Percentiles rank a stretch among this genome's conserved stretches.
phyloP scores from a whole-genome alignment of 2,888 invertebrate genomes.

The Anaspis maculata region DNA sequence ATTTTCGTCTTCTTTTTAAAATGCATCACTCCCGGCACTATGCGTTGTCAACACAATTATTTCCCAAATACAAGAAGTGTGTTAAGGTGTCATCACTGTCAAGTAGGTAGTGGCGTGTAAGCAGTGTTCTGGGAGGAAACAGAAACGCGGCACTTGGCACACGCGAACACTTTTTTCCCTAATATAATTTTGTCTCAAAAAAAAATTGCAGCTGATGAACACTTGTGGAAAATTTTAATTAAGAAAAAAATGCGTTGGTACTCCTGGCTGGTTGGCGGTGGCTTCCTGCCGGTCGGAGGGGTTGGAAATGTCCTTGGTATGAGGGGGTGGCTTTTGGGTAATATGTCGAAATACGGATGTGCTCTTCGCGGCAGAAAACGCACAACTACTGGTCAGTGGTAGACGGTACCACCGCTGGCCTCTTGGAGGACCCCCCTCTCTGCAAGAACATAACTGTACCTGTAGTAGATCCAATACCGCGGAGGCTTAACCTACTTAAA shows the following conservation, averaged over 20 bases:
- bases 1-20: constrained; percentile 26
- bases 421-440: constrained; percentile 26
- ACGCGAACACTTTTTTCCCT: no score
- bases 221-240: no score
- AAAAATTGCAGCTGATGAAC: no score
- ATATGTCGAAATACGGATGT: constrained; percentile 23
- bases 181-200: no score
- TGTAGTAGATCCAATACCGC: constrained; percentile 40
- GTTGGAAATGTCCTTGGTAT: no score
- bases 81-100: constrained; percentile 31
- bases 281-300: no score
- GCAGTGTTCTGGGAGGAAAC: no score
- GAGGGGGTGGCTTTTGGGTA: no score
- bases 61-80: constrained; percentile 28
- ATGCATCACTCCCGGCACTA: constrained; percentile 21
- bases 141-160: no score
- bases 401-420: constrained; percentile 32
- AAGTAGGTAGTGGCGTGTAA: no score
- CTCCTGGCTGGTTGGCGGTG: no score
- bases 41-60: constrained; percentile 13
- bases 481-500: constrained; percentile 38
- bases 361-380: constrained; percentile 29
- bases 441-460: constrained; percentile 40
- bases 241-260: no score
- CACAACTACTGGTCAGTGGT: constrained; percentile 37